A percentile compares a stretch with the other conserved stretches of the same genome.
Evolutionary conservation across 1,140 invertebrate species (phyloP).

Genomic region (Oryzaephilus surinamensis): DNA sequence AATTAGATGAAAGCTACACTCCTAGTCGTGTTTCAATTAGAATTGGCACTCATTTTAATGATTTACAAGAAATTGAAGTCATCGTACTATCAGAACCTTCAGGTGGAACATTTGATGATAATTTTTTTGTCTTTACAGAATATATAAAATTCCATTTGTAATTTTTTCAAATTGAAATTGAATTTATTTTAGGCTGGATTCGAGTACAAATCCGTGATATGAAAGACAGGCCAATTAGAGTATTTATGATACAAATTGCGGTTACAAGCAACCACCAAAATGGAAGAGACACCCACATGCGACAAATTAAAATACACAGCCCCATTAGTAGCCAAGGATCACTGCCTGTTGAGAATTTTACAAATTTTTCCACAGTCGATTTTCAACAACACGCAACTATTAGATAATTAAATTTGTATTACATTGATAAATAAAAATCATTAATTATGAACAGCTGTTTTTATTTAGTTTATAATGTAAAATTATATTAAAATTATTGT

Average conservation of each 20-base stretch:
- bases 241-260: conserved; percentile 96
- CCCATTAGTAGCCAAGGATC: conserved; percentile 70
- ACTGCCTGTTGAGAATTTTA: conserved; percentile 60
- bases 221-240: conserved; percentile 75
- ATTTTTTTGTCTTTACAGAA: too few relatives aligned
- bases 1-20: conserved; percentile 97
- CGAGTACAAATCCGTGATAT: conserved; percentile 86
- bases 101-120: too few relatives aligned
- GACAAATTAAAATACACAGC: conserved; percentile 93
- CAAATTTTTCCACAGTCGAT: conserved; percentile 69
- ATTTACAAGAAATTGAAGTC: conserved; percentile 94
- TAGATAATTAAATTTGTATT: conserved; percentile 39
- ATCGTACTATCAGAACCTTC: conserved; percentile 88
- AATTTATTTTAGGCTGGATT: conserved; percentile 85
- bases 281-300: conserved; percentile 94
- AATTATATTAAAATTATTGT: conserved; percentile 11
- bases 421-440: too few relatives aligned
- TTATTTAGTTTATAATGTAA: too few relatives aligned
- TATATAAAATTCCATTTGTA: too few relatives aligned
- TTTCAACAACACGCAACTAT: conserved; percentile 72
- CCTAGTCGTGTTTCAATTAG: conserved; percentile 91
- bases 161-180: conserved; percentile 3
- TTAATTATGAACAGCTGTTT: too few relatives aligned
- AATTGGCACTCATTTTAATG: conserved; percentile 94
- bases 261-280: conserved; percentile 97